These are phyloP conservation scores for Nowickia ferox DNA, from an alignment of 2,888 invertebrate species.

Conservation along the genomic window DNA sequence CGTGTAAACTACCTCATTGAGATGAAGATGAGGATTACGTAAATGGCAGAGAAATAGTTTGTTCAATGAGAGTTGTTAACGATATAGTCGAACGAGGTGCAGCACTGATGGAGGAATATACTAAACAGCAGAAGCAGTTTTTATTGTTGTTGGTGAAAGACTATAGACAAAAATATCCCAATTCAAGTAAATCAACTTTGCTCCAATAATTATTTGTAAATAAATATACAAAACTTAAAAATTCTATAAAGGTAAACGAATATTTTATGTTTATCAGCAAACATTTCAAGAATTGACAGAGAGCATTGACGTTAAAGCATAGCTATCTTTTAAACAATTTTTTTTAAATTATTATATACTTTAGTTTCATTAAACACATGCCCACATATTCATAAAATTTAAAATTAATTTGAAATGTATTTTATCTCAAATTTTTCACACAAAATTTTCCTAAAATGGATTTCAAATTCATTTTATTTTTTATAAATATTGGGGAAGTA, in stretches of 20 bases:
- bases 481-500: no score
- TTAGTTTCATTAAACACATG: no score
- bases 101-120: constrained; percentile 22
- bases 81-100: background rate
- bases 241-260: constrained; percentile 4
- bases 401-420: no score
- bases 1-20: no score
- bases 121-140: constrained; percentile 31
- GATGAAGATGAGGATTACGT: background rate
- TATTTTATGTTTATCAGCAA: constrained; percentile 25
- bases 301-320: no score
- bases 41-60: constrained; percentile 22
- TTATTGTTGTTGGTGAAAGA: constrained; percentile 37
- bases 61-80: constrained; percentile 33
- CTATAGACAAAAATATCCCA: constrained; percentile 23
- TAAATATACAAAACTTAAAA: constrained; percentile 2
- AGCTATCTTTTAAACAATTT: no score
- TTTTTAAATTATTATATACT: no score
- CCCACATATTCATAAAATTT: no score
- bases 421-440: no score
- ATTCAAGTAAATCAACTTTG: constrained; percentile 29
- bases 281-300: no score
- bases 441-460: no score
- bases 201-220: constrained; percentile 28
- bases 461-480: no score